A percentile compares a stretch with the other conserved stretches of the same genome.
These are phyloP conservation scores for Oscheius sp. DNA, from an alignment of 2,888 invertebrate genomes.

Conservation along the genomic window DNA sequence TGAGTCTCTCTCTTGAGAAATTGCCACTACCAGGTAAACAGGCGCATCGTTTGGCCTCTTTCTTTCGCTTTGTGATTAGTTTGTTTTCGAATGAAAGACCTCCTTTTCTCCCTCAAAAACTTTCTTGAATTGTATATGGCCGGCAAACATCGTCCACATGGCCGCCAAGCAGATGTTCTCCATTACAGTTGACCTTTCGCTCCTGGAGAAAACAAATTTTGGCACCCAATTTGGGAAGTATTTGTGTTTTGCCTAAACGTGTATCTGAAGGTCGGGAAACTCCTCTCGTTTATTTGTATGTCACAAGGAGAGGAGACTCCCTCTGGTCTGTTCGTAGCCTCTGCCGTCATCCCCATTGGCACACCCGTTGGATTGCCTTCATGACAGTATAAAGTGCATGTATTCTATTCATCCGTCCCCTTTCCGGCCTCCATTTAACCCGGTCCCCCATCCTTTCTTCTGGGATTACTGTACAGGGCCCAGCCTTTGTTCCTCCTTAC, in stretches of 20 bases:
- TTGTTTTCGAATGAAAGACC: constrained; percentile 7
- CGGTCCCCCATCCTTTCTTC: neutral
- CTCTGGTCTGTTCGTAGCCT: neutral
- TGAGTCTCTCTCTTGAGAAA: neutral
- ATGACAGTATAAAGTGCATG: neutral
- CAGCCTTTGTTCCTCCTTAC: neutral
- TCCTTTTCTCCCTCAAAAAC: neutral
- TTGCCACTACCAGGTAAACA: neutral
- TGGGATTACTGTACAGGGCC: constrained; percentile 14
- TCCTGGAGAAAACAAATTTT: neutral
- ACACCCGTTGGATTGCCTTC: neutral
- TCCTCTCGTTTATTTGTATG: too few species aligned
- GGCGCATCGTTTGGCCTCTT: neutral
- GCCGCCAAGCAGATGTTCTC: neutral
- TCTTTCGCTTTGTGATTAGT: constrained; percentile 15
- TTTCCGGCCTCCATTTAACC: constrained; percentile 17
- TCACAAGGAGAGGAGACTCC: neutral
- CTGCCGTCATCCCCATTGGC: neutral
- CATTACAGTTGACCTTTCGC: too few species aligned
- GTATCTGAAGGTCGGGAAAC: too few species aligned
- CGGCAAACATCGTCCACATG: neutral
- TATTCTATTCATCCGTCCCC: constrained; percentile 1
- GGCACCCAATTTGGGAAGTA: neutral
- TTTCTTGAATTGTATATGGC: neutral
- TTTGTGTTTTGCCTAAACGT: too few species aligned